Evolutionary conservation across 2,888 invertebrate species (phyloP), one percentile per base, ranked within the genome.

Genomic region (Sphecodes monilicornis): DNA sequence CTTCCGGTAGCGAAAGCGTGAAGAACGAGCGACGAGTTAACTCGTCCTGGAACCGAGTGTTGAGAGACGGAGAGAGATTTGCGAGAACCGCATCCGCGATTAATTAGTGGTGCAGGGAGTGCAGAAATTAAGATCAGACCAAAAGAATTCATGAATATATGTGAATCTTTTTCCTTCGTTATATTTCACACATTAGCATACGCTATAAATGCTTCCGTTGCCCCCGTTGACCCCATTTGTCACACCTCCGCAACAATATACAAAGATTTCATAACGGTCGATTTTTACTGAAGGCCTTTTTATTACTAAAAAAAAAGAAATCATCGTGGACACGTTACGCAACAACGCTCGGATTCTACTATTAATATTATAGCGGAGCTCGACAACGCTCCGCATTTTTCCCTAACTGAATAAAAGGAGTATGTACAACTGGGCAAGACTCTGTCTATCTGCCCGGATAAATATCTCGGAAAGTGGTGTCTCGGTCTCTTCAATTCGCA

Each of bases 241-340:
- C 32, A 36, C 32, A 32, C 32, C 10, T 66, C 22, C 4, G 29
- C 29, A 6, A 60, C 60, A 18, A 16, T 60, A 60, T 18, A 60
- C 16, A 60, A 26, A 29, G 6, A 60, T 60, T 60, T 60, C 60
- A 29, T 18, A 60, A 50, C 74, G 57, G 26, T 68, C 68, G 36
- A 82, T 66, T 78, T 83, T 69, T 29, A 3, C 36, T 54, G 69
- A 80, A 79, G n/a, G 71, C 22, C 26, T 22, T 89, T 89, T 89
- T 89, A 88, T 85, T 89, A 84, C 82, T 89, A 89, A 88, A 88
- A 89, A 89, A 36, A 66, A 66, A 36, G 22, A 66, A 88, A 89
- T 89, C 86, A 80, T 89, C 85, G 39, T 80, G 36, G 66, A 66
- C 29, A 46, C 68, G 78, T 86, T 85, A 83, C 60, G 75, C 80